phyloP scores from a whole-genome alignment of 2,888 invertebrate species.

The Stictocephala bisonia region DNA sequence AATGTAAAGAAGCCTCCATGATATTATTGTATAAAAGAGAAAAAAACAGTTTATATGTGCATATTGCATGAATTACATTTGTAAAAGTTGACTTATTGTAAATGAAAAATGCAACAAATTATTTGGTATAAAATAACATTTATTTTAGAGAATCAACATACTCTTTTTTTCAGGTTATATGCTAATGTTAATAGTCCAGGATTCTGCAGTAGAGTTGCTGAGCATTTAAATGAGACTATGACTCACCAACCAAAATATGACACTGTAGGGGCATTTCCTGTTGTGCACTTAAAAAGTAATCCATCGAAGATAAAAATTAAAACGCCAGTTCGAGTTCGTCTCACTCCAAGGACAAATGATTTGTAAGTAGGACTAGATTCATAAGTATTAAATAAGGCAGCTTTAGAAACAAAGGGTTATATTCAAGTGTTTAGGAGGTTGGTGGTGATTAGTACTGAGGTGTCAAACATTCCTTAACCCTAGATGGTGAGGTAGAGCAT shows the following conservation, averaged over 20 bases:
- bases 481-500: too few relatives aligned
- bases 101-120: background rate
- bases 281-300: conserved; percentile 44
- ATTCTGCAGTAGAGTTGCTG: conserved; percentile 47
- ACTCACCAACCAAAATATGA: conserved; percentile 47
- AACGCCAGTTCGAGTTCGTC: conserved; percentile 42
- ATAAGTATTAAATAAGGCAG: too few relatives aligned
- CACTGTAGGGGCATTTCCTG: conserved; percentile 45
- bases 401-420: too few relatives aligned
- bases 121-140: background rate
- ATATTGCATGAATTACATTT: too few relatives aligned
- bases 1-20: too few relatives aligned
- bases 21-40: too few relatives aligned
- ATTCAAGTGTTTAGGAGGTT: too few relatives aligned
- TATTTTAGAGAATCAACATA: background rate
- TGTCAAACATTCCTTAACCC: too few relatives aligned
- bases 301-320: conserved; percentile 35
- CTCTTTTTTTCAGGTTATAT: conserved; percentile 34
- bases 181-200: conserved; percentile 47
- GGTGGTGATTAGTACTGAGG: too few relatives aligned
- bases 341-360: conserved; percentile 43
- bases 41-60: too few relatives aligned
- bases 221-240: conserved; percentile 35
- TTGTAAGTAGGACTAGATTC: conserved; percentile 24
- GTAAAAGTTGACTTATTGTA: background rate